Evolutionary conservation across 2,113 vertebrate genomes (phyloP).

Genomic region (Glaucomys volans): DNA sequence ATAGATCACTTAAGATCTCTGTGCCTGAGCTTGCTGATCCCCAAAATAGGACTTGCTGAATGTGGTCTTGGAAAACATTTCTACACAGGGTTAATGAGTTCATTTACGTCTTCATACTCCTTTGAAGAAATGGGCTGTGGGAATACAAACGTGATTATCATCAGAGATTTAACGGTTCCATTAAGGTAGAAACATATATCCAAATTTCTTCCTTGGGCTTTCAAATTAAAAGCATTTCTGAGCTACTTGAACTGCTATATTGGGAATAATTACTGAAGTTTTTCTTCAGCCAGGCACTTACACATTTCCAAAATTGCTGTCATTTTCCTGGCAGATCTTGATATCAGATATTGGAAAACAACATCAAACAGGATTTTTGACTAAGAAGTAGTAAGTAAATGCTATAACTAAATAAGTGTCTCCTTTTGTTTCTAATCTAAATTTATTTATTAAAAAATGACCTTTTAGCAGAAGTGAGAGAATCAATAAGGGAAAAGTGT

Average conservation of each 20-base stretch:
- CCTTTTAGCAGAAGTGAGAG: not conserved
- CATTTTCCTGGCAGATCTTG: not conserved
- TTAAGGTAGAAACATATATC: slow-evolving; percentile 11
- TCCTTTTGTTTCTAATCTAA: slow-evolving; percentile 16
- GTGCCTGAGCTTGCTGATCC: not conserved
- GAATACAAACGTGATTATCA: slow-evolving; percentile 21
- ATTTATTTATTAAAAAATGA: not conserved
- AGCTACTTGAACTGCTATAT: not conserved
- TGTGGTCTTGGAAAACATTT: not conserved
- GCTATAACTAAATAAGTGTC: not conserved
- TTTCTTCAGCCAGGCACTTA: not conserved
- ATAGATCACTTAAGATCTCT: not conserved
- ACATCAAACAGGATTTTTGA: not conserved
- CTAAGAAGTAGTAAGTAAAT: slow-evolving; percentile 22
- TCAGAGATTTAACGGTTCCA: not conserved
- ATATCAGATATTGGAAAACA: not conserved
- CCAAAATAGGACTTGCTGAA: not conserved
- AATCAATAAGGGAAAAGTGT: not conserved
- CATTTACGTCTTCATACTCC: not conserved
- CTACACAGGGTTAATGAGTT: not conserved
- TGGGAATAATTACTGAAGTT: slow-evolving; percentile 26
- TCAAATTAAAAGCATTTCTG: slow-evolving; percentile 45
- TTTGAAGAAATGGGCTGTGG: slow-evolving; percentile 43
- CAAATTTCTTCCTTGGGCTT: not conserved
- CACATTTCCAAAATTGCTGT: not conserved